Conservation (phyloP, 1,140 invertebrate species). For the Leptopilina clavipes region DNA sequence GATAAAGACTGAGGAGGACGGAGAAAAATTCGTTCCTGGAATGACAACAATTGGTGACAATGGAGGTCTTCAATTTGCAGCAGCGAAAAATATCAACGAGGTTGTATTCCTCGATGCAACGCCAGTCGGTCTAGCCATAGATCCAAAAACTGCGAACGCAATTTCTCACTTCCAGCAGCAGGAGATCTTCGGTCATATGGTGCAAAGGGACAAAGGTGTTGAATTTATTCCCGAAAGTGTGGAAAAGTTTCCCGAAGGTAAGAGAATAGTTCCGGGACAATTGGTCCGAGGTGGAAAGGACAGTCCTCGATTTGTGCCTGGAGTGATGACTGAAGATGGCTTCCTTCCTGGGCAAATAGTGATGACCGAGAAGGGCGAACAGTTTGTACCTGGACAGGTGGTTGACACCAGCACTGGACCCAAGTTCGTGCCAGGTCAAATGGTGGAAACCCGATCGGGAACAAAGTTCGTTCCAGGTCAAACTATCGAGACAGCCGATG, state of each 20-base stretch:
- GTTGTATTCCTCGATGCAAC: slow-evolving; percentile 75
- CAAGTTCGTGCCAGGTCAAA: slow-evolving; percentile 83
- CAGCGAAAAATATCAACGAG: slow-evolving; percentile 77
- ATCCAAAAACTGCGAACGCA: slow-evolving; percentile 76
- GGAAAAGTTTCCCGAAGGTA: slow-evolving; percentile 73
- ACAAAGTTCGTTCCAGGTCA: slow-evolving; percentile 83
- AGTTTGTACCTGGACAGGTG: slow-evolving; percentile 80
- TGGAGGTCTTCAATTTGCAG: slow-evolving; percentile 77
- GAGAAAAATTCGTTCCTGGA: slow-evolving; percentile 79
- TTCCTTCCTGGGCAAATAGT: slow-evolving; percentile 84
- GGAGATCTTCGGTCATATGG: slow-evolving; percentile 81
- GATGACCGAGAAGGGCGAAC: slow-evolving; percentile 81
- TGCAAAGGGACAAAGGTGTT: slow-evolving; percentile 80
- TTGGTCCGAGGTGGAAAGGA: slow-evolving; percentile 78
- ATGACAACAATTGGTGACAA: slow-evolving; percentile 73
- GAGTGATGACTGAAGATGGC: slow-evolving; percentile 80
- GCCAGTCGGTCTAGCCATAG: slow-evolving; percentile 76
- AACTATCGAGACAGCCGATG: slow-evolving; percentile 81
- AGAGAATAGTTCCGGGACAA: slow-evolving; percentile 80
- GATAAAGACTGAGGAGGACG: slow-evolving; percentile 75
- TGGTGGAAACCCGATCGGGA: slow-evolving; percentile 81
- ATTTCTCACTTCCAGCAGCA: slow-evolving; percentile 71
- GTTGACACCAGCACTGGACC: slow-evolving; percentile 76
- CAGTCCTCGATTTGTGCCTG: slow-evolving; percentile 81
- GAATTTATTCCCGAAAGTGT: slow-evolving; percentile 81